Conservation (phyloP, 2,888 invertebrate genomes). For the Apodemia zela region DNA sequence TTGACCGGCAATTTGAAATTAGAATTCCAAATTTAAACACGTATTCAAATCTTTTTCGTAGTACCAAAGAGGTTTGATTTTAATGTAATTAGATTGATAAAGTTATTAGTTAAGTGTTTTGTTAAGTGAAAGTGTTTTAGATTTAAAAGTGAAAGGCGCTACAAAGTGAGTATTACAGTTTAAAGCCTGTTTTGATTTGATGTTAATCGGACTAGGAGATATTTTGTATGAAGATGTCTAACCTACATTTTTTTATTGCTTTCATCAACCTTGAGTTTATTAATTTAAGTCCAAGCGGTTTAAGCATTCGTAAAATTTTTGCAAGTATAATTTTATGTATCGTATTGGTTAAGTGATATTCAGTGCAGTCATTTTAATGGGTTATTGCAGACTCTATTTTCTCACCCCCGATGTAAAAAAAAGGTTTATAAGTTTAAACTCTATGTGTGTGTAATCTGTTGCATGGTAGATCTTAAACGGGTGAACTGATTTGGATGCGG, state of each 20-base stretch:
- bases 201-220: constrained; percentile 46
- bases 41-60: background rate
- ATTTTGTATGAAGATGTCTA: constrained; percentile 42
- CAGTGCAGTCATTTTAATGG: no score
- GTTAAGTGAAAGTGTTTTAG: constrained; percentile 67
- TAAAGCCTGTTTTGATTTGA: constrained; percentile 44
- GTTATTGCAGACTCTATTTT: no score
- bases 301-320: background rate
- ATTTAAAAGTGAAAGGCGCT: constrained; percentile 69
- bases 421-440: no score
- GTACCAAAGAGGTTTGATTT: constrained; percentile 13
- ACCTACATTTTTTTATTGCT: constrained; percentile 39
- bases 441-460: no score
- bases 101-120: constrained; percentile 29
- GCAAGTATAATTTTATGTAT: background rate
- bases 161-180: constrained; percentile 46
- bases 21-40: constrained; percentile 27
- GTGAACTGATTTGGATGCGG: no score
- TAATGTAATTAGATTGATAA: constrained; percentile 17
- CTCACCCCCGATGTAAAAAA: no score
- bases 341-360: no score
- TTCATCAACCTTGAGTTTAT: constrained; percentile 25
- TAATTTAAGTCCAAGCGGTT: background rate
- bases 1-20: constrained; percentile 34
- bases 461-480: no score